Evolutionary conservation across 2,888 invertebrate species (phyloP).

Genomic region (Chalcosyrphus nemorum): DNA sequence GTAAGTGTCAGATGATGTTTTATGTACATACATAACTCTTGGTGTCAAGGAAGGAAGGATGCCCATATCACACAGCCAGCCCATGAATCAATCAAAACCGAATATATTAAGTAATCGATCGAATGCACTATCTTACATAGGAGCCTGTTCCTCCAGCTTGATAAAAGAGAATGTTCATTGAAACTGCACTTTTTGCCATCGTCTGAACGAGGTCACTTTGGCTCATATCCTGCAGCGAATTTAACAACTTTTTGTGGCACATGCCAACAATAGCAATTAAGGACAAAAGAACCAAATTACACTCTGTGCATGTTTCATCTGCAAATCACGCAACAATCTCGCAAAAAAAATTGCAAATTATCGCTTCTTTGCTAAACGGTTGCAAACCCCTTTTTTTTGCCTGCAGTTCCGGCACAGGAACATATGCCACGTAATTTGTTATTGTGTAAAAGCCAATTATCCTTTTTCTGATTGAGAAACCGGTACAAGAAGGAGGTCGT

Average conservation of each 20-base stretch:
- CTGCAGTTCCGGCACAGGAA: conserved; percentile 16
- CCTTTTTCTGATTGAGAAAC: conserved; percentile 40
- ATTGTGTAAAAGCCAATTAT: conserved; percentile 57
- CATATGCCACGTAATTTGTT: conserved; percentile 69
- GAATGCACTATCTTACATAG: neutral
- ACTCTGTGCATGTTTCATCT: conserved; percentile 17
- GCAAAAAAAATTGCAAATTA: conserved; percentile 12
- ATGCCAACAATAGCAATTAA: conserved; percentile 54
- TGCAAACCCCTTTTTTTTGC: conserved; percentile 20
- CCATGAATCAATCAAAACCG: conserved; percentile 13
- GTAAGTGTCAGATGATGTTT: conserved; percentile 42
- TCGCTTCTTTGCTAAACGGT: conserved; percentile 48
- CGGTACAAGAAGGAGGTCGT: conserved; percentile 23
- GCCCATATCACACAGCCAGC: too few species aligned
- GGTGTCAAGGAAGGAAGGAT: too few species aligned
- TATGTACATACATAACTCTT: conserved; percentile 33
- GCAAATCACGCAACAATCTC: conserved; percentile 59
- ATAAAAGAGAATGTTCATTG: conserved; percentile 47
- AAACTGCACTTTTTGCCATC: conserved; percentile 21
- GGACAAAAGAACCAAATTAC: conserved; percentile 57
- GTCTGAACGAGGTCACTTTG: conserved; percentile 28
- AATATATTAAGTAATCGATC: neutral
- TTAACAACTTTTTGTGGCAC: conserved; percentile 58
- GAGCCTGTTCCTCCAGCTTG: too few species aligned
- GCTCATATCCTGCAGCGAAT: conserved; percentile 51